These are phyloP conservation scores for Prunella strophiata DNA, from an alignment of 2,797 vertebrate species.

Conservation along the genomic window DNA sequence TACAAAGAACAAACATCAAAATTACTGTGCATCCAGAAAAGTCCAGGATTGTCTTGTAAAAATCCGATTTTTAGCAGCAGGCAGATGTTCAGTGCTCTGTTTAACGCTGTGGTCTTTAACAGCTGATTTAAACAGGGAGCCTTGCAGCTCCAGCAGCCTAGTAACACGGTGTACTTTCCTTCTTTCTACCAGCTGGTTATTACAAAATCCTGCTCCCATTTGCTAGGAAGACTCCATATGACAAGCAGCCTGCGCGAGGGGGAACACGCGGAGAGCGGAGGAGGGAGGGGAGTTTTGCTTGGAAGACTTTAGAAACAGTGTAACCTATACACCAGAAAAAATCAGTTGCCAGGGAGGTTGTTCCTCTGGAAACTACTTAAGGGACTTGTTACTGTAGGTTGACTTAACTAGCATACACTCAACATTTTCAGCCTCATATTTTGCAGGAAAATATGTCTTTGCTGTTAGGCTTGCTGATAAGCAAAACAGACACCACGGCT, in stretches of 20 bases:
- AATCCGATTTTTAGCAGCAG: neutral
- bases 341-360: neutral
- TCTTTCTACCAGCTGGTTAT: conserved; percentile 26
- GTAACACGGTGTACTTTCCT: neutral
- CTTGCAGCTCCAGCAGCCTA: neutral
- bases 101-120: neutral
- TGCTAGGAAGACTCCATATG: neutral
- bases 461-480: neutral
- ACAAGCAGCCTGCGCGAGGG: neutral
- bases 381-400: neutral
- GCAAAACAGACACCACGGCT: neutral
- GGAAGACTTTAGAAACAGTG: neutral
- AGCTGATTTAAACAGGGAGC: neutral
- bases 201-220: neutral
- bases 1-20: neutral
- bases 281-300: neutral
- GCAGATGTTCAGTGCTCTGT: neutral
- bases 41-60: neutral
- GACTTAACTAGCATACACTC: neutral
- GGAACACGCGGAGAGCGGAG: rapidly evolving
- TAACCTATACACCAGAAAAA: neutral
- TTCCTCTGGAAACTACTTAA: neutral
- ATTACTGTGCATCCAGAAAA: neutral
- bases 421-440: neutral
- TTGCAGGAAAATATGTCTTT: neutral